Conservation (phyloP, 1,140 invertebrate species). For the Stegodyphus mimosarum region DNA sequence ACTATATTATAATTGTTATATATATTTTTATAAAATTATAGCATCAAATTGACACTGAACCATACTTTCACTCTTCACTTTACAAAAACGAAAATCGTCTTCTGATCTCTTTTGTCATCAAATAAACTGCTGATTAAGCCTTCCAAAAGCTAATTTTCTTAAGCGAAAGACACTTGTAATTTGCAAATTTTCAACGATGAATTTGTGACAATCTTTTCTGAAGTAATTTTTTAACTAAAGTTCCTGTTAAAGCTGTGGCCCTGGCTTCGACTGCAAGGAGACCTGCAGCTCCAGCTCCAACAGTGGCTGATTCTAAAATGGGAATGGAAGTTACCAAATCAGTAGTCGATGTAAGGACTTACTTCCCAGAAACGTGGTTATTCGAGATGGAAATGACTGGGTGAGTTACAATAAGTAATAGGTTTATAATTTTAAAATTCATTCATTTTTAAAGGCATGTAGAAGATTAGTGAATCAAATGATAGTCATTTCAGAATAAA, state of each 20-base stretch:
- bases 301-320: background rate
- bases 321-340: conserved; percentile 9
- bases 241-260: conserved; percentile 10
- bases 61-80: too few species aligned
- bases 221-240: background rate
- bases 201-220: background rate
- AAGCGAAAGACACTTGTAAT: background rate
- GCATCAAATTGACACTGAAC: too few species aligned
- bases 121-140: too few species aligned
- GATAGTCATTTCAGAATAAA: too few species aligned
- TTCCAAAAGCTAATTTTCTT: too few species aligned
- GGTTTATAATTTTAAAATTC: too few species aligned
- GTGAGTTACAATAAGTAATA: conserved; percentile 66
- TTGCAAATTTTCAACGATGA: background rate
- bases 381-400: conserved; percentile 74
- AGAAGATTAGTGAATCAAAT: too few species aligned
- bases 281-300: conserved; percentile 4
- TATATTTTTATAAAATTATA: too few species aligned
- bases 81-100: too few species aligned
- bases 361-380: conserved; percentile 79
- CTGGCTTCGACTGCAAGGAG: conserved; percentile 23
- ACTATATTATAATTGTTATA: too few species aligned
- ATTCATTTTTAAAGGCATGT: too few species aligned
- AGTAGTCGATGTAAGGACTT: conserved; percentile 69
- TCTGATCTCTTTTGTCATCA: too few species aligned